These are phyloP conservation scores for Ichneumoninae sp. DNA, from an alignment of 2,888 invertebrate genomes.

Conservation along the genomic window DNA sequence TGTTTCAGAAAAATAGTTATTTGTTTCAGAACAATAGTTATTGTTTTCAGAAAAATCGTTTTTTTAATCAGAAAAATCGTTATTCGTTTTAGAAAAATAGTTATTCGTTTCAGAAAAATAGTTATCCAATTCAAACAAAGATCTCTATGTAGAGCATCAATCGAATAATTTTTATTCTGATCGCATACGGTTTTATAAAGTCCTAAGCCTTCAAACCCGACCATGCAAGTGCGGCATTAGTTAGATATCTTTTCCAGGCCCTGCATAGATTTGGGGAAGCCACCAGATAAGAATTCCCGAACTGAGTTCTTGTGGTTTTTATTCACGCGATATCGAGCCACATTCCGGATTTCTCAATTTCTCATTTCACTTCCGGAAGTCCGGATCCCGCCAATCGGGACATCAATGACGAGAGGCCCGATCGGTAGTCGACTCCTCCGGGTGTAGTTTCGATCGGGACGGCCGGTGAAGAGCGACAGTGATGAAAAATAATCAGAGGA, in stretches of 20 bases:
- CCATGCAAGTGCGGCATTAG: background rate
- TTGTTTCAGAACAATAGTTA: no score
- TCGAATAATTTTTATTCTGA: background rate
- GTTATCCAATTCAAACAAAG: background rate
- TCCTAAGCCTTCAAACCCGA: background rate
- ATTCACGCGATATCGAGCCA: background rate
- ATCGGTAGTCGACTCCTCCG: slow-evolving; percentile 1
- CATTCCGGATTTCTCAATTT: background rate
- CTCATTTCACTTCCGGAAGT: background rate
- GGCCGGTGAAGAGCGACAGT: background rate
- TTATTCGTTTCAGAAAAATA: background rate
- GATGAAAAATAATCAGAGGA: slow-evolving; percentile 30
- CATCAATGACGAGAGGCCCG: slow-evolving; percentile 3
- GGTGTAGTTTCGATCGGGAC: slow-evolving; percentile 29
- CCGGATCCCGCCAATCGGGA: background rate
- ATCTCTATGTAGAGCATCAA: background rate
- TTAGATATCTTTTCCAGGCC: background rate
- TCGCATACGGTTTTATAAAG: background rate
- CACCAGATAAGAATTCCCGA: background rate
- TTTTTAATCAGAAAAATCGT: no score
- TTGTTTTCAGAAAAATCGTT: no score
- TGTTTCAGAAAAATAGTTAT: no score
- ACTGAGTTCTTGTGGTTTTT: background rate
- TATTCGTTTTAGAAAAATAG: no score
- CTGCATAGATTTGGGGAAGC: background rate